These are phyloP conservation scores for Caenorhabditis wallacei DNA, from an alignment of 2,888 invertebrate genomes.

Conservation along the genomic window DNA sequence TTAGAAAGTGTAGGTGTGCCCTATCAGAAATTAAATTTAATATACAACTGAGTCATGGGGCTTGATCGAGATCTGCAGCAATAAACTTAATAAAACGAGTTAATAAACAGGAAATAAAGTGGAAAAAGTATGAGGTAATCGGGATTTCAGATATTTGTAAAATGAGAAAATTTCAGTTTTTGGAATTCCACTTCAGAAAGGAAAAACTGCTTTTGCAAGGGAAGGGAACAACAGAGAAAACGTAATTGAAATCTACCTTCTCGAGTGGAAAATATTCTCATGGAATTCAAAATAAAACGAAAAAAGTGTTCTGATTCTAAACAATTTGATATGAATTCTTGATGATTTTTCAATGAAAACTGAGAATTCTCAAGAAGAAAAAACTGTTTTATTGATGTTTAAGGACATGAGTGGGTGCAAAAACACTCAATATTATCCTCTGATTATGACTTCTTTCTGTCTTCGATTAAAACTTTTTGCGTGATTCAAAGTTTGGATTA, in stretches of 20 bases:
- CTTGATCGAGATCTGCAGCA: neutral
- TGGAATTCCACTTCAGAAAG: neutral
- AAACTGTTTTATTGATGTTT: neutral
- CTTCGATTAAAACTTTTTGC: slow-evolving; percentile 2
- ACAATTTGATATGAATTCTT: too few species aligned
- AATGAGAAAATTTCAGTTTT: too few species aligned
- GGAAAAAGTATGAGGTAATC: neutral
- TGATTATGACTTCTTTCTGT: slow-evolving; percentile 29
- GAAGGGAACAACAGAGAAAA: neutral
- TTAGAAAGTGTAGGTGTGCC: slow-evolving; percentile 17
- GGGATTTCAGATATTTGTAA: too few species aligned
- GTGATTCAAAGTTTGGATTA: slow-evolving; percentile 14
- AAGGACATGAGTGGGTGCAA: slow-evolving; percentile 19
- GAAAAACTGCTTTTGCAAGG: neutral
- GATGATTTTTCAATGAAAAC: too few species aligned
- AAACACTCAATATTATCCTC: neutral
- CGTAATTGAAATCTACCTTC: neutral
- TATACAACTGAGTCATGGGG: slow-evolving; percentile 11
- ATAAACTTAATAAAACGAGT: neutral
- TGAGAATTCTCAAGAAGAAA: neutral
- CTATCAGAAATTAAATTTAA: neutral
- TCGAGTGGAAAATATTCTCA: neutral
- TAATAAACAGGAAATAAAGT: neutral
- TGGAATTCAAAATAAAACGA: too few species aligned
- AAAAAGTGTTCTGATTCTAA: too few species aligned